These are phyloP conservation scores for Sphecodes monilicornis DNA, from an alignment of 2,888 invertebrate genomes.

Conservation along the genomic window DNA sequence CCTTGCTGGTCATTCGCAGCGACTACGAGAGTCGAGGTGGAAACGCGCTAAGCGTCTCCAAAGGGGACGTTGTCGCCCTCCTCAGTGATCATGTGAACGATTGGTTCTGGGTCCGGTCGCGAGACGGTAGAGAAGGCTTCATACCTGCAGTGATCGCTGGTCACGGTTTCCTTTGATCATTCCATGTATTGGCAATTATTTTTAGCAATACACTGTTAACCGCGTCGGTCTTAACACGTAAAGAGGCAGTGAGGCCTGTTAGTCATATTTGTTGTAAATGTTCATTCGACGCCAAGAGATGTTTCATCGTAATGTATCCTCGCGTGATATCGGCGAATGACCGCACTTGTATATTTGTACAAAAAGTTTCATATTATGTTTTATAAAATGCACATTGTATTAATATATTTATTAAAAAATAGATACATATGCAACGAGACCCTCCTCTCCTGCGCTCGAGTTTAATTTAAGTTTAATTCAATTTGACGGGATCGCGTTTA, in stretches of 20 bases:
- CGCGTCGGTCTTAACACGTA: conserved; percentile 1
- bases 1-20: conserved; percentile 89
- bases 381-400: conserved; percentile 60
- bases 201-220: conserved; percentile 9
- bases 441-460: background rate
- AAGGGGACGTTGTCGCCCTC: conserved; percentile 91
- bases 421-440: conserved; percentile 17
- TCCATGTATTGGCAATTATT: background rate
- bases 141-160: conserved; percentile 92
- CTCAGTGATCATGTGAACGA: conserved; percentile 88
- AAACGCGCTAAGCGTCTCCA: conserved; percentile 88
- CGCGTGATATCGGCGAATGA: conserved; percentile 22
- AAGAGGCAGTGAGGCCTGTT: background rate
- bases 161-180: conserved; percentile 89
- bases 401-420: conserved; percentile 70
- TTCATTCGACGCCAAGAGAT: conserved; percentile 9
- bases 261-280: conserved; percentile 4
- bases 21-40: conserved; percentile 88
- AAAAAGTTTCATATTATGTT: conserved; percentile 59
- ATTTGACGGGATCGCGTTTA: background rate
- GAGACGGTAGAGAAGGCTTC: conserved; percentile 90
- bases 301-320: background rate
- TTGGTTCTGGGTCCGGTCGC: conserved; percentile 91
- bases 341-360: conserved; percentile 68
- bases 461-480: background rate